phyloP scores from a whole-genome alignment of 2,113 vertebrate genomes.

The Turnix velox region DNA sequence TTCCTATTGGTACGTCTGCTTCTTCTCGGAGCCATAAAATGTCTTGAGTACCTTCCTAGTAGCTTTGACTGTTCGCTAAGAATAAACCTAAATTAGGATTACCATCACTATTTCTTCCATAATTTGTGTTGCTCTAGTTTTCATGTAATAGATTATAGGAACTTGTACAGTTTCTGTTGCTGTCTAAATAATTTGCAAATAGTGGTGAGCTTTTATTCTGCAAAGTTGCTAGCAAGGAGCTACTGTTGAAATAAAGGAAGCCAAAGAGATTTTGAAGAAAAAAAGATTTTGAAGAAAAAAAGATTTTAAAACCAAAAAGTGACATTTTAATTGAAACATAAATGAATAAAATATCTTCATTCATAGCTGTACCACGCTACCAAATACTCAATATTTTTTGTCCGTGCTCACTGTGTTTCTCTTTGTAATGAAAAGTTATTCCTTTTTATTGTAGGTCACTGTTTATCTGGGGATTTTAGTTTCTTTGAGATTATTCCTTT shows the following conservation, averaged over 20 bases:
- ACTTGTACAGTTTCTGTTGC: background rate
- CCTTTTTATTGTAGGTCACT: constrained; percentile 36
- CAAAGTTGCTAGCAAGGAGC: background rate
- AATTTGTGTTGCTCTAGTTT: background rate
- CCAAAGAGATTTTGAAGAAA: background rate
- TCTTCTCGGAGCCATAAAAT: background rate
- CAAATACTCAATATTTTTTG: constrained; percentile 32
- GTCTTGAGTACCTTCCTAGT: background rate
- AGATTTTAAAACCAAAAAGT: too few species aligned
- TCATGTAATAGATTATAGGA: background rate
- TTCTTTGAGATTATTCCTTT: constrained; percentile 69
- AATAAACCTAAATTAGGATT: background rate
- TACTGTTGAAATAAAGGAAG: background rate
- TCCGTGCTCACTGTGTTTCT: background rate
- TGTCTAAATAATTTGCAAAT: background rate
- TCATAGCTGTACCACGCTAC: background rate
- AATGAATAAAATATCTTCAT: background rate
- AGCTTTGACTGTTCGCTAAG: background rate
- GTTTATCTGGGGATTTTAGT: constrained; percentile 69
- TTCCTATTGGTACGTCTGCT: background rate
- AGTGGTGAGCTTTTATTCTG: background rate
- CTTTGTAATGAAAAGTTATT: constrained; percentile 18
- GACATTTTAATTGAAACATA: background rate
- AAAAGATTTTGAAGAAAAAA: background rate
- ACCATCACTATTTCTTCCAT: background rate